Evolutionary conservation across 2,888 invertebrate species (phyloP), one percentile per base, ranked within the genome.

Genomic region (Andrena bucephala): DNA sequence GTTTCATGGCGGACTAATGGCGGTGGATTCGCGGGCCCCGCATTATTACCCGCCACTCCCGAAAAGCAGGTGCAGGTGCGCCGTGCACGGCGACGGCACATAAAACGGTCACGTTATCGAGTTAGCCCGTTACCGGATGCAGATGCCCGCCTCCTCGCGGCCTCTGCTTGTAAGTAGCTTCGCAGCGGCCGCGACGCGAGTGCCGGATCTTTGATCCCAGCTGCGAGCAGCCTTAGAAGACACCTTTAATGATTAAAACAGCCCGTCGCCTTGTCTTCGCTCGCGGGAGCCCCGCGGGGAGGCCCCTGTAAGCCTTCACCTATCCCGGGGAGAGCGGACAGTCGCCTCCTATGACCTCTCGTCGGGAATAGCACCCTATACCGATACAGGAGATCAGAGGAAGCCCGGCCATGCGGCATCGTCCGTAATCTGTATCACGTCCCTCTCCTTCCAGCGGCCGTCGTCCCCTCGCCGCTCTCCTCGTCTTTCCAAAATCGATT

Each of bases 401-500:
- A 82, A 85, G 77, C 82, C 88, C 76, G 76, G 82, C 80, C 74
- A 77, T 81, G 76, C 83, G 78, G 83, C 81, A 84, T 84, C 81
- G 84, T 83, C 69, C 87, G 87, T 89, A 88, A 88, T 87, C 88
- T 86, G 87, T 88, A 87, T 84, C 88, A 62, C 88, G 87, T 90
- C 90, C 86, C 88, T 89, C 90, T 89, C 87, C 85, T 73, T 87
- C 80, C 71, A 62, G 59, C 67, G 67, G 71, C 73, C 77, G 66
- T 71, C 79, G 65, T 71, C 81, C 81, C 79, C 69, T 82, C 75
- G 29, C 50, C 63, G 72, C 81, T 85, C 86, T 81, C 42, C 42
- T 85, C 89, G 88, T 91, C 93, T 93, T 92, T 86, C 92, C 92
- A 92, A 93, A 93, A 93, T 93, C 93, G 93, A 93, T 93, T 92